phyloP scores from a whole-genome alignment of 2,888 invertebrate species.

The Calliphora vomitoria region DNA sequence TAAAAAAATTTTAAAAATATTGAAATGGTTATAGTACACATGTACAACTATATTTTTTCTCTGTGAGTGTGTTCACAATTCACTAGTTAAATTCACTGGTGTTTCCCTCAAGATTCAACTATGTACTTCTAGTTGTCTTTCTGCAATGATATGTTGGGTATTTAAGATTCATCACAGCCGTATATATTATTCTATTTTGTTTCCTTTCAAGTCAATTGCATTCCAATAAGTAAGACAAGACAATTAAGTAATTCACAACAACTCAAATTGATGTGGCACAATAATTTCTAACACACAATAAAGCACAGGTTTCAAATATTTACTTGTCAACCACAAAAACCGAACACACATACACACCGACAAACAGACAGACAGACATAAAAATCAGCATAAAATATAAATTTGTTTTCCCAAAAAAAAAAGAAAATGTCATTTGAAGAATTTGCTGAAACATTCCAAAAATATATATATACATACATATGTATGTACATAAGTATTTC shows the following conservation, averaged over 20 bases:
- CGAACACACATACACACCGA: background rate
- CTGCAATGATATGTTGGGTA: too few species aligned
- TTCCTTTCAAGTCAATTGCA: background rate
- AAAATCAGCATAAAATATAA: slow-evolving; percentile 41
- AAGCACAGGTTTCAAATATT: slow-evolving; percentile 33
- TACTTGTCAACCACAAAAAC: slow-evolving; percentile 28
- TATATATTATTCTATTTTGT: too few species aligned
- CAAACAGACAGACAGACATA: slow-evolving; percentile 6
- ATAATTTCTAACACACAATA: slow-evolving; percentile 34
- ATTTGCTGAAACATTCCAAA: slow-evolving; percentile 18
- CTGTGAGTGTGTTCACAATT: too few species aligned
- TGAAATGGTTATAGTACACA: too few species aligned
- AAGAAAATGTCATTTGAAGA: slow-evolving; percentile 13
- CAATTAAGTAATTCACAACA: slow-evolving; percentile 30
- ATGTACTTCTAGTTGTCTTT: too few species aligned
- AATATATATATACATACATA: background rate
- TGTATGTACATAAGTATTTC: background rate
- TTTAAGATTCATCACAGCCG: too few species aligned
- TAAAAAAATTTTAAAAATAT: too few species aligned
- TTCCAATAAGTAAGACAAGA: slow-evolving; percentile 33
- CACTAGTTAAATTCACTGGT: too few species aligned
- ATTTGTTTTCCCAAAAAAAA: background rate
- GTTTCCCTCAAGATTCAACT: too few species aligned
- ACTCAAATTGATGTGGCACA: slow-evolving; percentile 31
- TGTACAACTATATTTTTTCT: too few species aligned